Conservation (phyloP, 2,888 invertebrate species). For the Xylota sylvarum region DNA sequence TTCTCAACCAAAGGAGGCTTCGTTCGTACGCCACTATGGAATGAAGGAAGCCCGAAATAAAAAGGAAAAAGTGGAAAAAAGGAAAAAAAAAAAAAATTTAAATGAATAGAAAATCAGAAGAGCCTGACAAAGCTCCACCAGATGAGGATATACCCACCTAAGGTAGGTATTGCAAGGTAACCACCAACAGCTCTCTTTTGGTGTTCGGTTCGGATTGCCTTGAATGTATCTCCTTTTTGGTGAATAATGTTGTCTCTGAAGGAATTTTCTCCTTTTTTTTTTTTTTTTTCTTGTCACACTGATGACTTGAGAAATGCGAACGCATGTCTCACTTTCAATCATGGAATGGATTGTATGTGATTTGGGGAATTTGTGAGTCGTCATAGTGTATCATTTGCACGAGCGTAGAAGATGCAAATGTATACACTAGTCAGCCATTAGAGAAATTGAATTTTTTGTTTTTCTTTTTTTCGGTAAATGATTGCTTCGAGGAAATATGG, state of each 20-base stretch:
- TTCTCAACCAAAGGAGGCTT: slow-evolving; percentile 41
- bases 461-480: slow-evolving; percentile 28
- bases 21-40: slow-evolving; percentile 1
- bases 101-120: slow-evolving; percentile 60
- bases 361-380: slow-evolving; percentile 33
- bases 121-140: slow-evolving; percentile 54
- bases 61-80: slow-evolving; percentile 29
- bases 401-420: not conserved
- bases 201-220: slow-evolving; percentile 45
- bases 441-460: slow-evolving; percentile 43
- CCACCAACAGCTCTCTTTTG: not conserved
- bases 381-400: slow-evolving; percentile 34
- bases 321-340: slow-evolving; percentile 60
- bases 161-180: slow-evolving; percentile 42
- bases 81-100: slow-evolving; percentile 39
- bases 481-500: slow-evolving; percentile 12
- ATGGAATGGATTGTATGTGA: slow-evolving; percentile 34
- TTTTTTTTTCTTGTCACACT: slow-evolving; percentile 2
- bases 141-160: slow-evolving; percentile 21
- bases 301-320: slow-evolving; percentile 47
- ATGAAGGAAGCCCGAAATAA: slow-evolving; percentile 27
- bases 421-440: slow-evolving; percentile 3
- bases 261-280: slow-evolving; percentile 1
- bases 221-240: slow-evolving; percentile 16
- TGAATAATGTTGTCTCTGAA: slow-evolving; percentile 44